Evolutionary conservation across 2,113 vertebrate species (phyloP), one percentile per base, ranked within the genome.

Genomic region (Callorhinus ursinus): DNA sequence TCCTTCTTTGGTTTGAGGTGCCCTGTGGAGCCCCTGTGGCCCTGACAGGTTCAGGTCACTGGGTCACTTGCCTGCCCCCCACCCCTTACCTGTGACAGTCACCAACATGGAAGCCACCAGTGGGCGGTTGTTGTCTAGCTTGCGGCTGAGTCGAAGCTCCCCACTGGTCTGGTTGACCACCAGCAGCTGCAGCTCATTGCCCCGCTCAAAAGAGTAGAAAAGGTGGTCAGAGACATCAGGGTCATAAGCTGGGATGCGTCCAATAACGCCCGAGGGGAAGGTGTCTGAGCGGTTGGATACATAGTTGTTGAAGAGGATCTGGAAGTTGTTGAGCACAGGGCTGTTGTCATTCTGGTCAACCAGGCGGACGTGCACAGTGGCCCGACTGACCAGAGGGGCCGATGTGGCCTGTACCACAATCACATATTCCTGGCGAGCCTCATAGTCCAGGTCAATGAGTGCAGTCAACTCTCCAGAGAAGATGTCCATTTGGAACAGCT

Each of bases 401-500:
- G 99, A 99, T 1, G 99, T 99, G 88, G 99, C 99, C 98, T 99
- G 99, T 67, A 99, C 99, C 71, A 99, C 99, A 36, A 99, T 99
- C 61, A 99, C 99, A 0, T 99, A 99, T 98, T 99, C 99, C 0
- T 99, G 98, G 90, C 99, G 99, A 5, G 98, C 98, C 98, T 99
- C 99, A 21, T 99, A 99, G 98, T 99, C 99, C 95, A 99, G 98
- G 98, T 99, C 99, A 87, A 99, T 99, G 72, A 99, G 99, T 19
- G 99, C 99, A 0, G 99, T 99, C 95, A 99, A 99, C 97, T 99
- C 99, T 85, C 99, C 99, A 55, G 99, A 99, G 98, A 99, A 99
- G 92, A 99, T 99, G 98, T 99, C 99, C 99, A 99, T 99, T 97
- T 99, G 99, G 97, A 99, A 99, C 96, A 99, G 99, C 98, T 99